phyloP scores from a whole-genome alignment of 2,797 vertebrate species.

The Holocentrus rufus region DNA sequence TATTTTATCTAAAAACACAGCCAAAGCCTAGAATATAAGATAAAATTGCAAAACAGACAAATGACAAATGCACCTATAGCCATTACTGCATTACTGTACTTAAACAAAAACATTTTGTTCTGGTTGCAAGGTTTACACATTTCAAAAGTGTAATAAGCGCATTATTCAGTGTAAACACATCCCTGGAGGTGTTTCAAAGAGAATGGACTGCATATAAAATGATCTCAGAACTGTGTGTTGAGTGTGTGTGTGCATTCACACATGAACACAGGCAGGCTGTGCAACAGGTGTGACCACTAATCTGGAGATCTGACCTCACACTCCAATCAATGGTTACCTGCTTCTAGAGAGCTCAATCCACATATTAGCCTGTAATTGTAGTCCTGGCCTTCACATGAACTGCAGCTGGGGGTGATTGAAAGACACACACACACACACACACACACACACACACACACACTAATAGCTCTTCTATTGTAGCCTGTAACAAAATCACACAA shows the following conservation, averaged over 20 bases:
- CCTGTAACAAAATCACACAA: not conserved
- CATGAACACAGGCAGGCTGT: not conserved
- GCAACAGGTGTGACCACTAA: constrained; percentile 1
- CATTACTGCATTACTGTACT: no score
- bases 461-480: not conserved
- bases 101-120: no score
- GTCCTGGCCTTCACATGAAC: constrained; percentile 4
- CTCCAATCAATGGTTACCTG: not conserved
- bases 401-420: not conserved
- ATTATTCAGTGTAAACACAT: no score
- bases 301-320: not conserved
- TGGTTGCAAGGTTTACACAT: no score
- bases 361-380: not conserved
- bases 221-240: not conserved
- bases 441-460: not conserved
- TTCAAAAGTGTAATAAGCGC: no score
- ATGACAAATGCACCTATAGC: no score
- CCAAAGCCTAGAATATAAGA: no score
- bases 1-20: no score
- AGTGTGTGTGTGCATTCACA: not conserved
- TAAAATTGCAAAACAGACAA: no score
- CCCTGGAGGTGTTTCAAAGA: no score
- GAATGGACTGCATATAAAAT: not conserved
- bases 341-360: not conserved
- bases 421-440: not conserved